Evolutionary conservation across 2,888 invertebrate species (phyloP), one percentile per base, ranked within the genome.

Genomic region (Sylvicola cinctus): DNA sequence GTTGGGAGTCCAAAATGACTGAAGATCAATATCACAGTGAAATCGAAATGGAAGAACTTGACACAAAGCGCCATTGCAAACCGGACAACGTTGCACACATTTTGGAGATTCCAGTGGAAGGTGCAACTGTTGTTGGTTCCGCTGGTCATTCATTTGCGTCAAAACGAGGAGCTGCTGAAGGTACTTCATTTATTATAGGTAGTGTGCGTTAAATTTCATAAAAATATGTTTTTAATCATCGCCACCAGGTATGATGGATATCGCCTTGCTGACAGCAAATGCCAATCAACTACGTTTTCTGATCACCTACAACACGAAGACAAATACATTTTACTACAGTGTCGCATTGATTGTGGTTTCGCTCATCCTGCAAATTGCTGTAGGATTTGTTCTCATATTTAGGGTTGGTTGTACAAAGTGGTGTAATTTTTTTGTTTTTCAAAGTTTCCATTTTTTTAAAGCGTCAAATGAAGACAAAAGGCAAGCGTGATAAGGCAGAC

Each of bases 231-330:
- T n/a, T n/a, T n/a, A n/a, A n/a, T n/a, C n/a, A n/a, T n/a, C n/a
- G n/a, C n/a, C n/a, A n/a, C n/a, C n/a, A 36, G 74, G 74, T 16
- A 68, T 75, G 63, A 71, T 74, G 70, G 74, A 75, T 44, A 66
- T 75, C 26, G 74, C 74, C 0, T 50, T 75, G 27, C 62, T 75
- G 31, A 74, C 74, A 4, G 73, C 75, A 1, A 75, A 75, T 49
- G 73, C 74, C 1, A 74, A 74, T 49, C 75, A 75, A 44, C 52
- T 75, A 34, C 63, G 72, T 33, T 74, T 71, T 46, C 51, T 74
- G 25, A 57, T 74, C 31, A 66, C 66, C 40, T 69, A 65, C 46
- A 72, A 69, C 42, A 53, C 59, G 4, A 46, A 59, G 20, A 66
- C 68, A 34, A 56, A 64, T 11, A 70, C 69, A 3, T 76, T 63